These are phyloP conservation scores for Rhizomys pruinosus DNA, from an alignment of 2,113 vertebrate genomes.

Conservation along the genomic window DNA sequence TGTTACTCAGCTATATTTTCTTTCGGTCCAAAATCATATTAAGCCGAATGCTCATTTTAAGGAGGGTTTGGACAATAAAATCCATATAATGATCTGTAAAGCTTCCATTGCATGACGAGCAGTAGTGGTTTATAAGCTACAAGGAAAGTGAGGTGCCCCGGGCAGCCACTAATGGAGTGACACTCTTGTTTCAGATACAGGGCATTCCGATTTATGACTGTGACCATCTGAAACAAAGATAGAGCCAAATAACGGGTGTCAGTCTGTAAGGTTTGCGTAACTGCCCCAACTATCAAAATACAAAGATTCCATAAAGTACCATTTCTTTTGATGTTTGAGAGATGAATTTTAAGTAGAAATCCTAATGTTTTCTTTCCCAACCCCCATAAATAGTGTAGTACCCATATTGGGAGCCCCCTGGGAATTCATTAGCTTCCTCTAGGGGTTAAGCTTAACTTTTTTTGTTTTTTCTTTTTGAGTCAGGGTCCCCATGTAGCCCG, in stretches of 20 bases:
- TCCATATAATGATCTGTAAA: not conserved
- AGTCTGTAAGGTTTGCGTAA: slow-evolving; percentile 35
- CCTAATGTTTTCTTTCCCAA: not conserved
- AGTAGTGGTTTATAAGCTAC: not conserved
- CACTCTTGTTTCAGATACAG: slow-evolving; percentile 47
- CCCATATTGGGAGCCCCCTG: not conserved
- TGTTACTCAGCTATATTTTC: not conserved
- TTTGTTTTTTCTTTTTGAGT: no score
- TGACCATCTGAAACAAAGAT: slow-evolving; percentile 53
- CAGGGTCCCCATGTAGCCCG: no score
- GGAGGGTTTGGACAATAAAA: slow-evolving; percentile 17
- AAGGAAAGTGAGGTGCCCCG: not conserved
- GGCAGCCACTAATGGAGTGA: not conserved
- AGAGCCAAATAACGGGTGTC: slow-evolving; percentile 13
- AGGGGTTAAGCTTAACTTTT: no score
- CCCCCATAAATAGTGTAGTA: not conserved
- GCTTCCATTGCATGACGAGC: not conserved
- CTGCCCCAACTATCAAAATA: not conserved
- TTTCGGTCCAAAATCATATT: slow-evolving; percentile 17
- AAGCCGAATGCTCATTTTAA: not conserved
- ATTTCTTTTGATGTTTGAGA: not conserved
- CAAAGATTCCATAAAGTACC: not conserved
- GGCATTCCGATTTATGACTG: slow-evolving; percentile 8
- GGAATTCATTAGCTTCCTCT: slow-evolving; percentile 7
- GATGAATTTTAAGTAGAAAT: slow-evolving; percentile 30